Evolutionary conservation across 92 coral and sea anemone genomes (phyloP).

Genomic region (Zoanthus gigantus): DNA sequence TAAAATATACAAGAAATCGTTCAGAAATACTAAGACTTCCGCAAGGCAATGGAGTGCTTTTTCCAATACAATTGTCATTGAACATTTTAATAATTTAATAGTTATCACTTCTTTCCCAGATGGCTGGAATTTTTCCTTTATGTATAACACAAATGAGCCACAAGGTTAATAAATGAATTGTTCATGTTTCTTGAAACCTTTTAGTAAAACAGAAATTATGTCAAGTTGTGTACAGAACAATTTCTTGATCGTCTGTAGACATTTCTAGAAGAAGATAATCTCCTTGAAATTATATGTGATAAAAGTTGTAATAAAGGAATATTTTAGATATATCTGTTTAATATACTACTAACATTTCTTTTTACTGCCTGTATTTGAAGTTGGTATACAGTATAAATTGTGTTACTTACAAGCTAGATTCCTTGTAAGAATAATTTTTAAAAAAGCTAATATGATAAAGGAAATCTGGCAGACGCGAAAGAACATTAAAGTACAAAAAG

Average conservation of each 20-base stretch:
- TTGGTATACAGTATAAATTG: too few species aligned
- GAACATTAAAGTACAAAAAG: too few species aligned
- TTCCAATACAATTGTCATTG: background rate
- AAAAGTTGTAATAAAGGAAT: background rate
- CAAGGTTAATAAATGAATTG: background rate
- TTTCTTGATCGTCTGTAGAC: background rate
- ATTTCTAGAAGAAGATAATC: background rate
- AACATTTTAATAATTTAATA: conserved; percentile 5
- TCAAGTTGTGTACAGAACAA: conserved; percentile 27
- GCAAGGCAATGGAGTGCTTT: background rate
- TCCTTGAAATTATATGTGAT: background rate
- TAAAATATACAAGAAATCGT: background rate
- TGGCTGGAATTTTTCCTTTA: background rate
- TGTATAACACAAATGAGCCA: background rate
- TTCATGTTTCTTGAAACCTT: background rate
- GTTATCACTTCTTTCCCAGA: background rate
- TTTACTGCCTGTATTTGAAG: too few species aligned
- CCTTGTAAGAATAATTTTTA: too few species aligned
- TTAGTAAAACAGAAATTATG: background rate
- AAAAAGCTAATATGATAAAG: too few species aligned
- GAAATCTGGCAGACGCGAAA: too few species aligned
- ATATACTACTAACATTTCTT: background rate
- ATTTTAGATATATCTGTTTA: background rate
- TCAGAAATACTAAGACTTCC: background rate
- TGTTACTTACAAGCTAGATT: too few species aligned